Evolutionary conservation across 2,797 vertebrate species (phyloP).

Genomic region (Hydrocynus forskahlii): DNA sequence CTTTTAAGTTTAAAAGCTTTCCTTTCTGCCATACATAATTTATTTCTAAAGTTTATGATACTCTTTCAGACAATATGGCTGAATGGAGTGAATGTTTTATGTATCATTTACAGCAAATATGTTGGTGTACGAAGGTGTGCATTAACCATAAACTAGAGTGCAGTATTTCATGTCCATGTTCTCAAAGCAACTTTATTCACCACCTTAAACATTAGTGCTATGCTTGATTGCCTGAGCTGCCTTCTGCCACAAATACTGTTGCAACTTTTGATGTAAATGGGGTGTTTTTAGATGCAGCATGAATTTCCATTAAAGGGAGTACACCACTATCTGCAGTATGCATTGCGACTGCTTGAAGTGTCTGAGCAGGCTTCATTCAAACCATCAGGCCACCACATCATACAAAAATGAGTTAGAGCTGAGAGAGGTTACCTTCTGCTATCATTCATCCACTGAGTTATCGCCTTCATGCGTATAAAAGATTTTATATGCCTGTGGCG

Average conservation of each 20-base stretch:
- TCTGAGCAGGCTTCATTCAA: background rate
- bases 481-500: background rate
- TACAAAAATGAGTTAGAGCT: conserved; percentile 6
- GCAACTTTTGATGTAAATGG: background rate
- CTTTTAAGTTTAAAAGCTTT: conserved; percentile 24
- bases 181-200: conserved; percentile 3
- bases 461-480: background rate
- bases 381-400: background rate
- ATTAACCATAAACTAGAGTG: background rate
- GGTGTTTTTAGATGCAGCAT: conserved; percentile 8
- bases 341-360: background rate
- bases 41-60: conserved; percentile 72
- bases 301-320: conserved; percentile 2
- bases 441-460: conserved; percentile 1
- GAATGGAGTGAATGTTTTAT: conserved; percentile 74
- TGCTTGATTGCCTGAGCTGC: conserved; percentile 1
- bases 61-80: conserved; percentile 66
- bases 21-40: conserved; percentile 62
- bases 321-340: background rate
- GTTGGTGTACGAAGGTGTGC: background rate
- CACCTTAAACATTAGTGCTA: conserved; percentile 13
- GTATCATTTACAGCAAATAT: conserved; percentile 54
- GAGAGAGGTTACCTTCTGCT: background rate
- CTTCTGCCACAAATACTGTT: background rate
- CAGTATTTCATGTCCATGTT: conserved; percentile 13